Evolutionary conservation across 2,113 vertebrate species (phyloP).

Genomic region (Pagrus major): DNA sequence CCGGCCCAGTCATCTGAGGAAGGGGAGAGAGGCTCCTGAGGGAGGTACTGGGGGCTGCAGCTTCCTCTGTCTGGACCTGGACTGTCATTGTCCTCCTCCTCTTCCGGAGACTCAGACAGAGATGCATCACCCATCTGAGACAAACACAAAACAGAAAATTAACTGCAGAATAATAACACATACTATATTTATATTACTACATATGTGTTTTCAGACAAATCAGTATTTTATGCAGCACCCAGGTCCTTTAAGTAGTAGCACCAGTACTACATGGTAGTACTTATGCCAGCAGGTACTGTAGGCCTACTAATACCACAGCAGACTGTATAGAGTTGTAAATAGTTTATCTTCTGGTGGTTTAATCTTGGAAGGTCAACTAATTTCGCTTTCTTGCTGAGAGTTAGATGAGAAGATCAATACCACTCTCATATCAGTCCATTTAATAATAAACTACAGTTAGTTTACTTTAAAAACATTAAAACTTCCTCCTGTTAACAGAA

Average conservation of each 20-base stretch:
- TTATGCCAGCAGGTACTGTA: no score
- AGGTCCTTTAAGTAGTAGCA: neutral
- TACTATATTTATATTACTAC: neutral
- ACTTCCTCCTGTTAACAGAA: neutral
- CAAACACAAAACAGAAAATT: neutral
- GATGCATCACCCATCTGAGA: constrained; percentile 73
- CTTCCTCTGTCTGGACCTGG: constrained; percentile 49
- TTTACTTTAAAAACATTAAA: no score
- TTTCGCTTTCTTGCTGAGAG: neutral
- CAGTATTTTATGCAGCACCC: neutral
- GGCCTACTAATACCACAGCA: no score
- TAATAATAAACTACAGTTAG: neutral
- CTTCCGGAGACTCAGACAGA: constrained; percentile 81
- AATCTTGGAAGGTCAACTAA: neutral
- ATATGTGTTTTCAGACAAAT: neutral
- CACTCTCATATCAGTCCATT: neutral
- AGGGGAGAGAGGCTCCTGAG: constrained; percentile 23
- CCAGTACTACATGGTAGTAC: no score
- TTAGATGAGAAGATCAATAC: neutral
- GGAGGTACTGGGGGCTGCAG: neutral
- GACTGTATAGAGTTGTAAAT: no score
- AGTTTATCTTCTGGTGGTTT: no score
- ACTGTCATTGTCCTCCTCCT: constrained; percentile 79
- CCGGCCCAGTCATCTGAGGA: constrained; percentile 72
- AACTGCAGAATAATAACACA: neutral